phyloP scores from a whole-genome alignment of 2,797 vertebrate species.

The Coendou prehensilis region DNA sequence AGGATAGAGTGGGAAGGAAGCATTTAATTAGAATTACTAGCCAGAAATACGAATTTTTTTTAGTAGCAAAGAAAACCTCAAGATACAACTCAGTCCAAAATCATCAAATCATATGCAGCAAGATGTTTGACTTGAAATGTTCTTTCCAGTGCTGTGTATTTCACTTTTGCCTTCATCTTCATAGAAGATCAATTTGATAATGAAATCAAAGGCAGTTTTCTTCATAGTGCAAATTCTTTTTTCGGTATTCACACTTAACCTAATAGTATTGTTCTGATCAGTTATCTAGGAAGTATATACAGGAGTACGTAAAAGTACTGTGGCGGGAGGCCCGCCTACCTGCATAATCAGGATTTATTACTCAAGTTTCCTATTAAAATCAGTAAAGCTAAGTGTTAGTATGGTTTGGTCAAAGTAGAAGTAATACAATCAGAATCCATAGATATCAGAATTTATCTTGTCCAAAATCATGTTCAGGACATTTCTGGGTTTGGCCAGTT shows the following conservation, averaged over 20 bases:
- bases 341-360: neutral
- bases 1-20: neutral
- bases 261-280: neutral
- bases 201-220: slow-evolving; percentile 31
- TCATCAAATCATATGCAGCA: neutral
- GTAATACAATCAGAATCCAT: neutral
- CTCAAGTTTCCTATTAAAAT: neutral
- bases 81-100: slow-evolving; percentile 32
- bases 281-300: neutral
- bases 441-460: neutral
- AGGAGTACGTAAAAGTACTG: neutral
- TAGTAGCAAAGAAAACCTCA: slow-evolving; percentile 1
- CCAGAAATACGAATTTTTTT: slow-evolving; percentile 52
- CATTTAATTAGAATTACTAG: slow-evolving; percentile 56
- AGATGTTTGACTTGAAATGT: slow-evolving; percentile 34
- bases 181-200: neutral
- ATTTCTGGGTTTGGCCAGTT: neutral
- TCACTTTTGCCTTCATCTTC: slow-evolving; percentile 4
- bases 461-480: neutral
- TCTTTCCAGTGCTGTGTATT: slow-evolving; percentile 3
- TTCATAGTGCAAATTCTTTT: slow-evolving; percentile 54
- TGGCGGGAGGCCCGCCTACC: neutral
- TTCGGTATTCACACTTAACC: neutral
- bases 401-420: neutral
- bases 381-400: neutral